phyloP scores from a whole-genome alignment of 2,113 vertebrate species.

The Takifugu bimaculatus region DNA sequence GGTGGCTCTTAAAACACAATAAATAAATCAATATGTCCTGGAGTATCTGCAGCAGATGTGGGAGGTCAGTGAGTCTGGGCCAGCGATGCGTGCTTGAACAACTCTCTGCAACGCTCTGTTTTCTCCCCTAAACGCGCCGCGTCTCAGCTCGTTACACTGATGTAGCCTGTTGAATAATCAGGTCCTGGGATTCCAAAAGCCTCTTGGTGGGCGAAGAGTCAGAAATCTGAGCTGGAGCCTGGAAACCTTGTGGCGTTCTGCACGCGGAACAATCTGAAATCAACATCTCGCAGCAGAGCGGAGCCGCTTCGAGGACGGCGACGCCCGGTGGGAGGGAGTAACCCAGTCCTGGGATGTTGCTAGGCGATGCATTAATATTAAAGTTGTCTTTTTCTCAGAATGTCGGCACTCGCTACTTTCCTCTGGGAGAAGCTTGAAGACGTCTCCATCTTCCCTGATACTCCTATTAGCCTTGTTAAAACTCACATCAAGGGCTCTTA shows the following conservation, averaged over 20 bases:
- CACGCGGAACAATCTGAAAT: conserved; percentile 27
- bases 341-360: conserved; percentile 55
- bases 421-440: conserved; percentile 56
- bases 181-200: conserved; percentile 4
- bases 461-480: conserved; percentile 58
- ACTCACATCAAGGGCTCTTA: conserved; percentile 54
- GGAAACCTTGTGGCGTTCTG: neutral
- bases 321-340: conserved; percentile 36
- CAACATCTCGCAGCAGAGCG: conserved; percentile 36
- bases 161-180: conserved; percentile 11
- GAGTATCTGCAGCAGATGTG: too few species aligned
- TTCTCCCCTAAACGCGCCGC: neutral
- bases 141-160: conserved; percentile 24
- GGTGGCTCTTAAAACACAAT: too few species aligned
- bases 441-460: conserved; percentile 57
- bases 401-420: conserved; percentile 39
- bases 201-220: neutral
- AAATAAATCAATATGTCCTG: too few species aligned
- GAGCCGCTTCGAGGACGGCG: conserved; percentile 38
- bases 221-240: neutral
- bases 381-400: conserved; percentile 56
- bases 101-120: neutral
- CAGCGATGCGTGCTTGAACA: too few species aligned
- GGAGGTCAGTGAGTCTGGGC: too few species aligned
- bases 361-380: conserved; percentile 68